Evolutionary conservation across 64 coral and sea anemone species (phyloP), one percentile per base, ranked within the genome.

Genomic region (Hydrozoanthus tunicans): DNA sequence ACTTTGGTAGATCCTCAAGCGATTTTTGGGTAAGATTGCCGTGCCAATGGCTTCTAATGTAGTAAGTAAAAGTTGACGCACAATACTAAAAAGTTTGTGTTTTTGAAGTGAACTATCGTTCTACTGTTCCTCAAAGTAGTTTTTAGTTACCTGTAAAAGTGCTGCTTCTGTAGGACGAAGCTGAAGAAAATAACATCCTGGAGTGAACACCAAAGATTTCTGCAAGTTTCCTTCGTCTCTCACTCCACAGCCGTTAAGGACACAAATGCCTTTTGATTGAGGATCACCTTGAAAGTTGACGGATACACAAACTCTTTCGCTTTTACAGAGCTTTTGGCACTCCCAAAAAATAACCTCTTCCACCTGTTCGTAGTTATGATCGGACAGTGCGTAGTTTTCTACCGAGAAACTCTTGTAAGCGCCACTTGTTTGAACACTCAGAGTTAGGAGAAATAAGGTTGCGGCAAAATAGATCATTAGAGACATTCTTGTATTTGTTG

Each of bases 151-250:
- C 64, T 66, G 69, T 72, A n/a, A 14, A n/a, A 72, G 13, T 7
- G 69, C 69, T n/a, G 69, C 69, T 26, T 14, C 69, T 72, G 69
- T 72, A 43, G 69, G 69, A 72, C 69, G 69, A 32, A 72, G 13
- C 6, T 72, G 69, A 2, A n/a, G 69, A 72, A n/a, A 72, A 72
- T n/a, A 72, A 23, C 69, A 72, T 23, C 69, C 69, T 7, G 69
- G 69, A 72, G 69, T 72, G n/a, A 72, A 72, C 69, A 72, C 24
- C n/a, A 43, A 72, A 25, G 24, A 72, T 43, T 6, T 43, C 69
- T 72, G 69, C n/a, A 72, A 72, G 69, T 72, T 72, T 3, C n/a
- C 69, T 43, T 72, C 69, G 17, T 72, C 69, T 72, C n/a, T 72
- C 24, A 72, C 69, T 72, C 24, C 69, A 72, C 7, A 72, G 69